A percentile compares a stretch with the other conserved stretches of the same genome.
Evolutionary conservation across 2,797 vertebrate species (phyloP).

Genomic region (Brotula barbata): DNA sequence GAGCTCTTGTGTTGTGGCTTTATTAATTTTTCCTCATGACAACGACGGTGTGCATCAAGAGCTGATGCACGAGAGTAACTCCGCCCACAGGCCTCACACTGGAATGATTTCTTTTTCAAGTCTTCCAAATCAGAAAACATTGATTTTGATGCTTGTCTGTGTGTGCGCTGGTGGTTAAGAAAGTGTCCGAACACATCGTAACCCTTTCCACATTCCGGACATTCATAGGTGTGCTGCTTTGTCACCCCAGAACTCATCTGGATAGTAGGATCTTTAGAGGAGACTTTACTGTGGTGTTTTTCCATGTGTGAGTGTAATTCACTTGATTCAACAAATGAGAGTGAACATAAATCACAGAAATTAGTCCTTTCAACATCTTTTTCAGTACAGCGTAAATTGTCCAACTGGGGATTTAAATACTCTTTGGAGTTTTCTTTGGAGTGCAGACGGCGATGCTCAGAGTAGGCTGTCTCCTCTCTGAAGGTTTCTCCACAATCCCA

Average conservation of each 20-base stretch:
- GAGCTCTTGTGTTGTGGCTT: constrained; percentile 66
- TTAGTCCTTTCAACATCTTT: constrained; percentile 56
- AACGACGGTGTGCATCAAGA: constrained; percentile 82
- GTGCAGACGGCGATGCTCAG: constrained; percentile 71
- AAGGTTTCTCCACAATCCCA: constrained; percentile 76
- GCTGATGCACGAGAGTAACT: constrained; percentile 82
- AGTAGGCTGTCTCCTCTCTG: constrained; percentile 68
- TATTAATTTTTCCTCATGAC: constrained; percentile 80
- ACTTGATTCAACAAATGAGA: constrained; percentile 64
- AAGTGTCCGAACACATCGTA: constrained; percentile 75
- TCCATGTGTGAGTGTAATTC: constrained; percentile 62
- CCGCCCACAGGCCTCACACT: constrained; percentile 80
- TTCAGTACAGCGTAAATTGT: constrained; percentile 57
- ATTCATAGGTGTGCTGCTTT: constrained; percentile 73
- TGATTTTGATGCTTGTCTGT: constrained; percentile 79
- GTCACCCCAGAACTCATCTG: constrained; percentile 27
- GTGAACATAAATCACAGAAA: constrained; percentile 73
- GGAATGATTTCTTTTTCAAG: constrained; percentile 82
- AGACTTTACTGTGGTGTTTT: constrained; percentile 56
- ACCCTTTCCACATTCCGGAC: constrained; percentile 80
- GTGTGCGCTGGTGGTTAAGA: constrained; percentile 81
- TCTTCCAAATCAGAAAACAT: constrained; percentile 79
- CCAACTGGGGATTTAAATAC: constrained; percentile 60
- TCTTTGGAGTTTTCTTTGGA: constrained; percentile 59
- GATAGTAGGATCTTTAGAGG: constrained; percentile 38